Conservation (phyloP, 2,113 vertebrate species). For the Pluvialis apricaria region DNA sequence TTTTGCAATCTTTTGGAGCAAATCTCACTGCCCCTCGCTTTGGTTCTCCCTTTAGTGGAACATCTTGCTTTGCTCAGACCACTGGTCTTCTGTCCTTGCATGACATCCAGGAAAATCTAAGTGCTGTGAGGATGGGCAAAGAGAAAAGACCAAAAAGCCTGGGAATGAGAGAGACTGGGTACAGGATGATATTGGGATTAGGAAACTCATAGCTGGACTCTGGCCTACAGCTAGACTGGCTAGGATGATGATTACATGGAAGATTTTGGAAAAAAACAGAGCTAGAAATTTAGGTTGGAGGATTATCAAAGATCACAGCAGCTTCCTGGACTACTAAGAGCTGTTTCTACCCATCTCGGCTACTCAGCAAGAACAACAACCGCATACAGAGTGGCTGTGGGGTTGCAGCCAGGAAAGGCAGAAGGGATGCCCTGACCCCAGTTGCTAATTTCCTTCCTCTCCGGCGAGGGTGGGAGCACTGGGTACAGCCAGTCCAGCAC, state of each 20-base stretch:
- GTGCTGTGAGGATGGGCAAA: background rate
- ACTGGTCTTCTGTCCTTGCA: background rate
- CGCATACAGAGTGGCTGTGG: background rate
- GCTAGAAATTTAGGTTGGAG: background rate
- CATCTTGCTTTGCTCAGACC: background rate
- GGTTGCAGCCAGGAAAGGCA: background rate
- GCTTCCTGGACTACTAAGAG: background rate
- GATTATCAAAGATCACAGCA: background rate
- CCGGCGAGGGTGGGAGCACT: rapidly evolving
- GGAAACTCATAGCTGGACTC: background rate
- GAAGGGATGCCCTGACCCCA: background rate
- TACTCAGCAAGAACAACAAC: background rate
- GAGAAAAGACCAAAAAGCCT: background rate
- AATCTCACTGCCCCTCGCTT: background rate
- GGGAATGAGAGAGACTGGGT: background rate
- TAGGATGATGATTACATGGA: background rate
- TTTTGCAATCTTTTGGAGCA: background rate
- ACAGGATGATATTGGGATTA: rapidly evolving
- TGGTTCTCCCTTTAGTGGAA: background rate
- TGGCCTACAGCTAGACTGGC: background rate
- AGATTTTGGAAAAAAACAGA: background rate
- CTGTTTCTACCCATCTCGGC: background rate
- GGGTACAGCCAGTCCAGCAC: background rate
- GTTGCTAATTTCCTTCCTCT: background rate
- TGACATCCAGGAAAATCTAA: background rate